Base-by-base conservation (phyloP, 2,888 invertebrate genomes). In the Drosophila anomelani region DNA sequence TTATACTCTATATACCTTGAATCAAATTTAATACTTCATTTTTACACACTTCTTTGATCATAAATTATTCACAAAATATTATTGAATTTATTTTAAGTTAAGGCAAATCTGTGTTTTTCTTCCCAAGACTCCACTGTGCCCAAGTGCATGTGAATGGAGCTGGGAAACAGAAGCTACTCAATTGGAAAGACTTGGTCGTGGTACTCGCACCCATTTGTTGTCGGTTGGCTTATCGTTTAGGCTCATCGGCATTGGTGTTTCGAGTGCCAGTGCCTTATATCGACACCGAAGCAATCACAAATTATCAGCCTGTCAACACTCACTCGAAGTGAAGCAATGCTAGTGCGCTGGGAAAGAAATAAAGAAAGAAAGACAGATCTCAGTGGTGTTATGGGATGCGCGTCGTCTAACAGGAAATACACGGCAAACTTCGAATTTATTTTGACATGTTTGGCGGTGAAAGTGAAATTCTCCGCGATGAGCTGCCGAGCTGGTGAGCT, bases 381-480 rank as follows among this genome's bases (percentile, higher is more conserved):
- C 2, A 23, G 51, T 8, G 17, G 41, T 74, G 69, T 72, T 74
- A 79, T 76, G 73, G 43, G 61, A 62, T 62, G 62, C 36, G 46
- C 68, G 59, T 69, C 76, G 66, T 75, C 78, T 69, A 81, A 79
- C 78, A 80, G 87, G 85, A 87, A 88, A 82, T 75, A 81, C 81
- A 75, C 74, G 69, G 81, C 83, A 64, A 79, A 74, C 78, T 77
- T 84, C 66, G 73, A 84, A 81, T 87, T 75, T 85, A 82, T 78
- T 87, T 87, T 85, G 89, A 86, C 88, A 88, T 85, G 82, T 86
- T 85, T 88, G 84, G 80, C 85, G 89, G 89, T 90, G 90, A 89
- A 89, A 89, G 89, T 89, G 89, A 89, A 89, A 89, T 88, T 81
- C 88, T 81, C 68, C 51, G n/a, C 60, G 61, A 51, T 54, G 58